Percentiles rank a stretch among this genome's conserved stretches.
These are phyloP conservation scores for Eumacrocentrus americanus DNA, from an alignment of 2,888 invertebrate species.

Conservation along the genomic window DNA sequence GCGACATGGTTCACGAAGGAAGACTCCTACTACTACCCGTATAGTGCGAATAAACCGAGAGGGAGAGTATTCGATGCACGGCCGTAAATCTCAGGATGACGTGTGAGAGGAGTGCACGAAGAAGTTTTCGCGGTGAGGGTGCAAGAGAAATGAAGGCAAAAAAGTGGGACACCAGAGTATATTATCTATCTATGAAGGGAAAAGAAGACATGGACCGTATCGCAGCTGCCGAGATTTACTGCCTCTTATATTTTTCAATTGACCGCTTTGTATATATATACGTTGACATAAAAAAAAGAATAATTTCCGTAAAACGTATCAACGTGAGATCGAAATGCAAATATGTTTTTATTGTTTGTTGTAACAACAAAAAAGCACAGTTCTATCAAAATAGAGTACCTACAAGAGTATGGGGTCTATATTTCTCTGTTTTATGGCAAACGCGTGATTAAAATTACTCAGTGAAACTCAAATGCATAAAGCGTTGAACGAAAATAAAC, in stretches of 20 bases:
- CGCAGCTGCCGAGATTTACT: constrained; percentile 2
- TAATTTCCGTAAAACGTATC: background rate
- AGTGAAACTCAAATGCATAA: no score
- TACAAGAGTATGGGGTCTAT: no score
- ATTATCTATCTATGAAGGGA: background rate
- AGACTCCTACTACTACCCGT: constrained; percentile 11
- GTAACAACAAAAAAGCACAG: background rate
- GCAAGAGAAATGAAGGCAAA: constrained; percentile 11
- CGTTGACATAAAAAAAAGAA: constrained; percentile 6
- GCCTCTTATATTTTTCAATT: constrained; percentile 19
- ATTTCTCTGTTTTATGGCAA: no score
- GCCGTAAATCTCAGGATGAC: constrained; percentile 40
- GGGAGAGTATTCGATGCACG: constrained; percentile 10
- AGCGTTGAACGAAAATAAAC: no score
- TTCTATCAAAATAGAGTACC: no score
- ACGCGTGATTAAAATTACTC: no score
- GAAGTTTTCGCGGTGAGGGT: constrained; percentile 13
- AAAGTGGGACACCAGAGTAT: constrained; percentile 6
- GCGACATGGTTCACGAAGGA: constrained; percentile 33
- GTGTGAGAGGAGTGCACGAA: constrained; percentile 32
- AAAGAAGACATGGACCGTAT: constrained; percentile 13
- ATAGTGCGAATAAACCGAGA: constrained; percentile 1
- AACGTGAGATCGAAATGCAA: background rate
- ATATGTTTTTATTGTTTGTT: no score
- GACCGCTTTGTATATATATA: background rate